Evolutionary conservation across 2,888 invertebrate genomes (phyloP).

Genomic region (Andrena chrysosceles): DNA sequence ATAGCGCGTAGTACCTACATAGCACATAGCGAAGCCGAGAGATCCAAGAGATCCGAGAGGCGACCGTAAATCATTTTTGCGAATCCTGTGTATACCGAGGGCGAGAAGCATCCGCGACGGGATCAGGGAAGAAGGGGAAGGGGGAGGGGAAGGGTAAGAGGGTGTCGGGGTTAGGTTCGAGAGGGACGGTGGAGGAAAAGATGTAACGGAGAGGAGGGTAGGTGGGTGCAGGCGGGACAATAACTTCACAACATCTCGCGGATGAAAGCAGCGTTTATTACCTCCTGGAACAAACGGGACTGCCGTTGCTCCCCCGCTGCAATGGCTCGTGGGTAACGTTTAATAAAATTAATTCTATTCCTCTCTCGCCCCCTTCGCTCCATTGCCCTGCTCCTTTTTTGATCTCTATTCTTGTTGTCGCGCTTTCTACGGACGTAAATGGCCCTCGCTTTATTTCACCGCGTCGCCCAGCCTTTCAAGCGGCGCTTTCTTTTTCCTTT

Average conservation of each 20-base stretch:
- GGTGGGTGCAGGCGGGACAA: conserved; percentile 55
- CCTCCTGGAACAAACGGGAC: conserved; percentile 69
- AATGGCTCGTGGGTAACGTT: conserved; percentile 68
- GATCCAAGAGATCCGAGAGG: conserved; percentile 50
- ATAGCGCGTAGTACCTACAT: no score
- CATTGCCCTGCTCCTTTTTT: conserved; percentile 28
- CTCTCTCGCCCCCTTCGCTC: conserved; percentile 16
- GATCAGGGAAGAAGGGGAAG: conserved; percentile 38
- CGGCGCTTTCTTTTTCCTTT: background rate
- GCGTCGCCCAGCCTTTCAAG: conserved; percentile 12
- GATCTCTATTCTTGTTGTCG: conserved; percentile 30
- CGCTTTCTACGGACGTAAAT: conserved; percentile 38
- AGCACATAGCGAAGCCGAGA: no score
- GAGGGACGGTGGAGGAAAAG: conserved; percentile 6
- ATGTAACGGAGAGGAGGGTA: conserved; percentile 16
- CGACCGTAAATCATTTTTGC: conserved; percentile 74
- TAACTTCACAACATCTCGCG: conserved; percentile 73
- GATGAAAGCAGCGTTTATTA: conserved; percentile 74
- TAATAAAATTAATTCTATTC: conserved; percentile 71
- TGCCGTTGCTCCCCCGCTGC: conserved; percentile 53
- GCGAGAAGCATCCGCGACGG: conserved; percentile 51
- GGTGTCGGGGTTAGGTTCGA: conserved; percentile 4
- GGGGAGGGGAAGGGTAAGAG: background rate
- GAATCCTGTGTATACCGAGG: conserved; percentile 59
- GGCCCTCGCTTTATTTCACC: conserved; percentile 53